These are phyloP conservation scores for Drosophila maculinotata DNA, from an alignment of 2,888 invertebrate genomes.

Conservation along the genomic window DNA sequence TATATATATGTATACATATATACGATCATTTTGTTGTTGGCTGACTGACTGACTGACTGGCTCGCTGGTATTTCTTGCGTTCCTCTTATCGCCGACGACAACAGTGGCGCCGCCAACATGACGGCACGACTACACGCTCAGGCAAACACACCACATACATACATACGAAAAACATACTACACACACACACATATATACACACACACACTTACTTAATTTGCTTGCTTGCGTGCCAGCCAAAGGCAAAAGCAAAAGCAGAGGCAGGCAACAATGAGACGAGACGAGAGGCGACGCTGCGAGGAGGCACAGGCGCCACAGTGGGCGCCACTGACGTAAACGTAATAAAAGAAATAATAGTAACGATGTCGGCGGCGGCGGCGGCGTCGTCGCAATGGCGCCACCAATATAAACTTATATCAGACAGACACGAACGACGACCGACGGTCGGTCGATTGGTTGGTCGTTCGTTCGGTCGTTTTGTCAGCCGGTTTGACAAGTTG, in stretches of 20 bases:
- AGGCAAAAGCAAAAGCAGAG: slow-evolving; percentile 56
- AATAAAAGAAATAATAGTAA: slow-evolving; percentile 85
- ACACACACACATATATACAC: slow-evolving; percentile 10
- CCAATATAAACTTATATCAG: slow-evolving; percentile 82
- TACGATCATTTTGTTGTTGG: slow-evolving; percentile 52
- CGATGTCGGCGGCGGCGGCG: slow-evolving; percentile 75
- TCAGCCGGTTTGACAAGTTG: slow-evolving; percentile 81
- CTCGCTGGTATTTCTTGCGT: slow-evolving; percentile 72
- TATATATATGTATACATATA: too few relatives aligned
- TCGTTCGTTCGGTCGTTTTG: slow-evolving; percentile 66
- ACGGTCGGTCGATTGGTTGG: slow-evolving; percentile 58
- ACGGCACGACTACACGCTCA: slow-evolving; percentile 64
- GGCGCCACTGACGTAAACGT: slow-evolving; percentile 85
- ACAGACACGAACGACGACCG: slow-evolving; percentile 65
- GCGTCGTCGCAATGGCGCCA: slow-evolving; percentile 84
- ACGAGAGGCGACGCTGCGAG: slow-evolving; percentile 35
- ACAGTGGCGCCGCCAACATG: slow-evolving; percentile 79
- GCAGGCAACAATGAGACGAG: slow-evolving; percentile 47
- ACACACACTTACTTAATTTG: slow-evolving; percentile 38
- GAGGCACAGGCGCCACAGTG: slow-evolving; percentile 83
- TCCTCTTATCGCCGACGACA: slow-evolving; percentile 76
- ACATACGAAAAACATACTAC: slow-evolving; percentile 23
- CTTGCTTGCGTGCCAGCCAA: slow-evolving; percentile 75
- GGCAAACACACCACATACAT: slow-evolving; percentile 14
- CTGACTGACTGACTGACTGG: slow-evolving; percentile 49